Percentiles rank a stretch among this genome's conserved stretches.
These are phyloP conservation scores for Enhydra lutris DNA, from an alignment of 2,113 vertebrate genomes.

Conservation along the genomic window DNA sequence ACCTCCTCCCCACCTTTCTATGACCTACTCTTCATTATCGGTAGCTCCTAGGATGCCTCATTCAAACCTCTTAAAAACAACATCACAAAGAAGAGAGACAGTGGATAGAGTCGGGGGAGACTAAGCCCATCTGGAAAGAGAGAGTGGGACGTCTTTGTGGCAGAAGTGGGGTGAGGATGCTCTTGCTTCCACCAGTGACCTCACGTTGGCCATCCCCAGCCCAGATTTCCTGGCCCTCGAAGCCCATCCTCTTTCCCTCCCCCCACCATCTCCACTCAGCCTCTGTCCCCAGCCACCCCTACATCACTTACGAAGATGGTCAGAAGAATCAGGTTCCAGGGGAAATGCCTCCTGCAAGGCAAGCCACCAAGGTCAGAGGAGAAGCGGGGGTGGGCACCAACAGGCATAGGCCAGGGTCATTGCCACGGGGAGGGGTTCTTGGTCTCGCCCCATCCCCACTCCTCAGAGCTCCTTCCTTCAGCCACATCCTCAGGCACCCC, in stretches of 20 bases:
- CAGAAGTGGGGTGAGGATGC: not conserved
- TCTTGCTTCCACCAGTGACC: not conserved
- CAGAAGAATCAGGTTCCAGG: conserved; percentile 95
- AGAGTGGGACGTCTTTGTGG: not conserved
- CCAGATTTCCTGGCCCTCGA: not conserved
- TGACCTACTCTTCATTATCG: not conserved
- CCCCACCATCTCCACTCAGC: not conserved
- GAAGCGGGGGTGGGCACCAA: too few relatives aligned
- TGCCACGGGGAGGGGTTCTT: not conserved
- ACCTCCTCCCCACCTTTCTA: not conserved
- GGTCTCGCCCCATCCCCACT: not conserved
- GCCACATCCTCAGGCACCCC: not conserved
- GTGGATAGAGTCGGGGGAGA: not conserved
- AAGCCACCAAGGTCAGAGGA: conserved; percentile 17
- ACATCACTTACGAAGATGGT: conserved; percentile 90
- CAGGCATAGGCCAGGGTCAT: not conserved
- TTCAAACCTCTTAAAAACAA: not conserved
- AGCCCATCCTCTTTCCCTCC: not conserved
- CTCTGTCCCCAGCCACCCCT: not conserved
- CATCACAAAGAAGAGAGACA: not conserved
- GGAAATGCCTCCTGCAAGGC: conserved; percentile 91
- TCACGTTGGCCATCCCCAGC: not conserved
- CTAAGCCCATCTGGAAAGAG: not conserved
- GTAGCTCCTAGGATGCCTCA: not conserved
- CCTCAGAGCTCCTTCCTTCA: not conserved